Evolutionary conservation across 2,113 vertebrate species (phyloP).

Genomic region (Spermophilus dauricus): DNA sequence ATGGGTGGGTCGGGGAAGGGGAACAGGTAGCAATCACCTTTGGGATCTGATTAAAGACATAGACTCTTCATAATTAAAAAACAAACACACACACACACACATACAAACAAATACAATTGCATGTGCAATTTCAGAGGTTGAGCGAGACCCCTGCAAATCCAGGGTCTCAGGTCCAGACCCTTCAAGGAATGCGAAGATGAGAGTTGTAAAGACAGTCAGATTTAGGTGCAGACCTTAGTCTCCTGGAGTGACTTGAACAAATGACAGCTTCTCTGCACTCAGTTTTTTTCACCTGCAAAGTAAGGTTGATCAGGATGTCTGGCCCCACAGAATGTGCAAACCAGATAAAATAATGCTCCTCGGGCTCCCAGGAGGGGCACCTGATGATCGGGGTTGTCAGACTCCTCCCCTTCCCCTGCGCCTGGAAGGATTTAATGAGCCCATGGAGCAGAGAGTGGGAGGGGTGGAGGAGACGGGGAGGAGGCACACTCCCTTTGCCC

Average conservation of each 20-base stretch:
- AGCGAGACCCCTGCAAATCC: neutral
- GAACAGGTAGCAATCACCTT: neutral
- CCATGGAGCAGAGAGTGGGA: neutral
- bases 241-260: neutral
- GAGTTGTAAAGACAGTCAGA: neutral
- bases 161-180: neutral
- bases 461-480: neutral
- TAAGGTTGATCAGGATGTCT: neutral
- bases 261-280: neutral
- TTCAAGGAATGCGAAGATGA: neutral
- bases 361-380: neutral
- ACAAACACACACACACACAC: neutral
- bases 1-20: too few relatives aligned
- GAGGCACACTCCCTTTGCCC: neutral
- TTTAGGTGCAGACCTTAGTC: neutral
- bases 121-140: neutral
- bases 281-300: neutral
- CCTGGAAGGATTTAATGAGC: constrained; percentile 6
- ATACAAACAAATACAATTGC: neutral
- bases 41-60: neutral
- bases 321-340: neutral
- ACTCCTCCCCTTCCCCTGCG: neutral
- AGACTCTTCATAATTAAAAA: neutral
- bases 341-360: neutral
- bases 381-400: neutral